Evolutionary conservation across 2,888 invertebrate species (phyloP).

Genomic region (Ophonus ardosiacus): DNA sequence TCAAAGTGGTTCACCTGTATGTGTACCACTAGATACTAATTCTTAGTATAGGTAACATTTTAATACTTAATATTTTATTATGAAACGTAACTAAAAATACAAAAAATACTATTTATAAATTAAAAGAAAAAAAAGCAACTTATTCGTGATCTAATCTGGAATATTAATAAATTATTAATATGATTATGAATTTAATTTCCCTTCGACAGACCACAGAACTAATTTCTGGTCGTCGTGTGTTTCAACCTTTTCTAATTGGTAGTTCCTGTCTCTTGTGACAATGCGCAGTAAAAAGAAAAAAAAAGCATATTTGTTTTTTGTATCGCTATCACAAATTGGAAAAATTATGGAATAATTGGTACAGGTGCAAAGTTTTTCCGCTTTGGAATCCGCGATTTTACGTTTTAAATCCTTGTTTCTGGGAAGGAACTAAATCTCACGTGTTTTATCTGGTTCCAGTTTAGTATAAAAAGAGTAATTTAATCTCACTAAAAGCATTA

Average conservation of each 20-base stretch:
- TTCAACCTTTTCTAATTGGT: not conserved
- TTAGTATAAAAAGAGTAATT: constrained; percentile 62
- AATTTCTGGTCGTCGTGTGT: not conserved
- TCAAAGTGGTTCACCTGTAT: no score
- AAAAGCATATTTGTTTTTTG: not conserved
- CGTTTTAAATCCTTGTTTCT: constrained; percentile 1
- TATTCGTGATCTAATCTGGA: no score
- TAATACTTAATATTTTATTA: no score
- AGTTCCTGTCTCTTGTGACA: not conserved
- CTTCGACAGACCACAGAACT: not conserved
- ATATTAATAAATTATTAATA: no score
- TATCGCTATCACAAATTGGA: not conserved
- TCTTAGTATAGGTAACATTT: no score
- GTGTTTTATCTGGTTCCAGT: constrained; percentile 57
- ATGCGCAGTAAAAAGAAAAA: not conserved
- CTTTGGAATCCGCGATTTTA: not conserved
- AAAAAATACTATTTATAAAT: no score
- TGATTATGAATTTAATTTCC: not conserved
- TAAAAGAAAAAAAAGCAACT: no score
- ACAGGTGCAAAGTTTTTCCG: not conserved
- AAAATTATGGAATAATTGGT: not conserved
- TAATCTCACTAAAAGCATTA: constrained; percentile 63
- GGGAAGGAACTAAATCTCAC: constrained; percentile 40
- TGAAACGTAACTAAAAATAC: no score
- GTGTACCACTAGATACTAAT: no score